phyloP scores from a whole-genome alignment of 2,888 invertebrate species.

The Thymelicus acteon region DNA sequence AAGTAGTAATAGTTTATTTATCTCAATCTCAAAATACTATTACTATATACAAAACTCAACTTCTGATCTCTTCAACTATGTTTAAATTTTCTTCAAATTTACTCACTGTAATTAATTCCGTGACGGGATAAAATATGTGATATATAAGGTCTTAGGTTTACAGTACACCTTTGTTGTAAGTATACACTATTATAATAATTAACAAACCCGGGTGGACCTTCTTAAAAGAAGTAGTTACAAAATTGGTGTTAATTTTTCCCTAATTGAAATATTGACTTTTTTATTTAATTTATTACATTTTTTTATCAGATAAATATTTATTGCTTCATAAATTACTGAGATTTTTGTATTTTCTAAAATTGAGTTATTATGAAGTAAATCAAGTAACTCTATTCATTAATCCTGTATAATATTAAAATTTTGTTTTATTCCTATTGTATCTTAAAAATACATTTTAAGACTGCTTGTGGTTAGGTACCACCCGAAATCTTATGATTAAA shows the following conservation, averaged over 20 bases:
- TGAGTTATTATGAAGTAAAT: too few relatives aligned
- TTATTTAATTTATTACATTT: too few relatives aligned
- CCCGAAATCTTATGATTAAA: constrained; percentile 62
- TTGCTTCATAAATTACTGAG: too few relatives aligned
- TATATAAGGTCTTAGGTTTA: constrained; percentile 35
- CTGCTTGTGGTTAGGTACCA: constrained; percentile 27
- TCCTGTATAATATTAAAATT: too few relatives aligned
- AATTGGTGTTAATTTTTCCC: too few relatives aligned
- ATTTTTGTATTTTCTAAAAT: too few relatives aligned
- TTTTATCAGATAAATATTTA: too few relatives aligned
- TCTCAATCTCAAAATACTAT: background rate
- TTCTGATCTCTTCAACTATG: background rate
- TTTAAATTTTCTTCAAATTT: background rate
- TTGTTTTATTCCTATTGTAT: background rate
- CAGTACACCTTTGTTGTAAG: constrained; percentile 27
- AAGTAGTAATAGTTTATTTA: constrained; percentile 12
- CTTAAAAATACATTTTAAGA: background rate
- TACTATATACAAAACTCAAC: background rate
- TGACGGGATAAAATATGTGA: constrained; percentile 21
- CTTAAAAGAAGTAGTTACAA: background rate
- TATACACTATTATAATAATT: constrained; percentile 8
- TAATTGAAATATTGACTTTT: too few relatives aligned
- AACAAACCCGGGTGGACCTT: constrained; percentile 9
- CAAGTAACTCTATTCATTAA: too few relatives aligned
- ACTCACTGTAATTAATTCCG: background rate